Base-by-base conservation (phyloP, 2,113 vertebrate species). In the Sylvilagus bachmani region DNA sequence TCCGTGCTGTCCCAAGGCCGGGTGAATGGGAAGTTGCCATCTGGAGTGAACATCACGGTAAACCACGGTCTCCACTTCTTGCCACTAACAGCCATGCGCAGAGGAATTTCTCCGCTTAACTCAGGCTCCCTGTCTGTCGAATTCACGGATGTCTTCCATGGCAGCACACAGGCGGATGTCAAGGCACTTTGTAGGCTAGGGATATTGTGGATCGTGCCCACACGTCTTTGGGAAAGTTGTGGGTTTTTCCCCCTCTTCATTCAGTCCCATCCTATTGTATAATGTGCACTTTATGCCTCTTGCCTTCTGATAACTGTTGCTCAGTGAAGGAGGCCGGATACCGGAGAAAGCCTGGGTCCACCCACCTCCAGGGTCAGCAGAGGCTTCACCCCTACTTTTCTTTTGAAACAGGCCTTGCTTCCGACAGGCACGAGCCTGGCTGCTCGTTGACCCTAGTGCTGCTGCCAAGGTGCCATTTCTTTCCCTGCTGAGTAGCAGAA, bases 221-320 rank as follows among this genome's bases (percentile, higher is more conserved):
- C 11, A 69, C 49, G 49, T 94, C 49, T 87, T 88, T 77, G 70
- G 38, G 85, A 71, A 64, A 78, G 79, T 64, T 85, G 9, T 22
- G 16, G 31, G 6, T 71, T 58, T 69, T 55, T n/a, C 33, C 6
- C 19, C 71, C 24, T 14, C 62, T 51, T 25, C 49, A 44, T 86
- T 92, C 75, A 61, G 3, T 77, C 83, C 89, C 55, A 36, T 96
- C 78, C 87, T 92, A 14, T 9, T 93, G 77, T 88, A 84, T 38
- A 91, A 10, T 66, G 49, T 90, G 80, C 82, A 84, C 94, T 88
- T 95, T 93, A 93, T 81, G 67, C 85, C 77, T 93, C 73, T 93
- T 94, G 86, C 83, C 84, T 95, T 95, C 88, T 90, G 83, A 44
- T 61, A 81, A 36, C 79, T 87, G 24, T 77, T 84, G 71, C 85